Percentiles rank a stretch among this genome's conserved stretches.
phyloP scores from a whole-genome alignment of 2,113 vertebrate species.

The Shinisaurus crocodilurus region DNA sequence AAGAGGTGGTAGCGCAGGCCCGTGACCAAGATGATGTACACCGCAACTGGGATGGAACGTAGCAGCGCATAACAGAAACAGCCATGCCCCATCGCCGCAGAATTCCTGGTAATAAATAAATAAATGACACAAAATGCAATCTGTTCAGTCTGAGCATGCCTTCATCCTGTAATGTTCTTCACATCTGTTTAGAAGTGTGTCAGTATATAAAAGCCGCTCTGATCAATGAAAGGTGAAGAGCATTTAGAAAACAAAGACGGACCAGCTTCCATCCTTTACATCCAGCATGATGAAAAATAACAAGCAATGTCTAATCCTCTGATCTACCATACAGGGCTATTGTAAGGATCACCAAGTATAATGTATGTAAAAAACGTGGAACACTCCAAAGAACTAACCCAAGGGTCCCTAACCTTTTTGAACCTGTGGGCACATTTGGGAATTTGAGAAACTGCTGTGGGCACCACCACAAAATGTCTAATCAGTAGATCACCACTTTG shows the following conservation, averaged over 20 bases:
- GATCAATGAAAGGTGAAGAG: not conserved
- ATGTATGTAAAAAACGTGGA: no score
- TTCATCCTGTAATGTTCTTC: not conserved
- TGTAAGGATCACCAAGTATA: not conserved
- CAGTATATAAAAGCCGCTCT: not conserved
- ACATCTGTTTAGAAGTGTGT: not conserved
- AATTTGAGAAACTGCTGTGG: no score
- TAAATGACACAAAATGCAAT: slow-evolving; percentile 35
- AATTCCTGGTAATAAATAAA: slow-evolving; percentile 71
- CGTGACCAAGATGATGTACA: slow-evolving; percentile 89
- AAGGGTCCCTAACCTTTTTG: no score
- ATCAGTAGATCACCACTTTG: no score
- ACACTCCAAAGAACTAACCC: not conserved
- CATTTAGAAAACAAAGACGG: not conserved
- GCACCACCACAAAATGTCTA: no score
- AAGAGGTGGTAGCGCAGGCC: slow-evolving; percentile 95
- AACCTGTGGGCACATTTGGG: no score
- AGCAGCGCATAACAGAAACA: slow-evolving; percentile 92
- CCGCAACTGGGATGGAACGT: slow-evolving; percentile 82
- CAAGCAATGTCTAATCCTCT: no score
- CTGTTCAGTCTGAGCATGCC: not conserved
- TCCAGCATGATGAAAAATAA: no score
- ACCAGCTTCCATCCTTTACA: not conserved
- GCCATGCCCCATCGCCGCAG: slow-evolving; percentile 83
- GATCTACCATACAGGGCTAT: not conserved